phyloP scores from a whole-genome alignment of 1,140 invertebrate species.

The Zaprionus davidi region DNA sequence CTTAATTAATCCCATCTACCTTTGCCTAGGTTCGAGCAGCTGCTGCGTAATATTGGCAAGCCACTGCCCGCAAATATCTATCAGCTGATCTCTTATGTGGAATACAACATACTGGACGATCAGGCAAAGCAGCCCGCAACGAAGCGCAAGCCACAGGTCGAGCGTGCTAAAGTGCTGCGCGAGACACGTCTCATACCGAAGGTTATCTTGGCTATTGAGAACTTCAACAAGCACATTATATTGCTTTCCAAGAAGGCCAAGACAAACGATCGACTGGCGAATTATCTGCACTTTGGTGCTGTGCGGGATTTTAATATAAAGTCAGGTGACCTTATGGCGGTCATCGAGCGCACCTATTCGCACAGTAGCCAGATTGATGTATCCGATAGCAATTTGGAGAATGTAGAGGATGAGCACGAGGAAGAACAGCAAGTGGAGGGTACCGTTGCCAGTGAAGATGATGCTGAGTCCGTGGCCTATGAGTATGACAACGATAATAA shows the following conservation, averaged over 20 bases:
- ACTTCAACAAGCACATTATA: slow-evolving; percentile 84
- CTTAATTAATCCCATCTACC: neutral
- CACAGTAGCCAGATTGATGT: slow-evolving; percentile 66
- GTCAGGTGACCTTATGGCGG: slow-evolving; percentile 83
- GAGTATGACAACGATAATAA: slow-evolving; percentile 15
- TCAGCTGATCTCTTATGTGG: slow-evolving; percentile 85
- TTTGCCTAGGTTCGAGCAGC: slow-evolving; percentile 85
- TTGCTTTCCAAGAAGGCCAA: slow-evolving; percentile 87
- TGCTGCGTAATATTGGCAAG: slow-evolving; percentile 86
- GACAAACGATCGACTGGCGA: slow-evolving; percentile 69
- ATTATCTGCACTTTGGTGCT: no score
- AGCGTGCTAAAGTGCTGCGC: slow-evolving; percentile 86
- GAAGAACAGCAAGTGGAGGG: slow-evolving; percentile 14
- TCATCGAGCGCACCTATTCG: slow-evolving; percentile 83
- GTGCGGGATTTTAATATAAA: no score
- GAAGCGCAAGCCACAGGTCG: slow-evolving; percentile 78
- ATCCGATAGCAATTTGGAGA: slow-evolving; percentile 48
- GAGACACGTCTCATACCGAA: slow-evolving; percentile 87
- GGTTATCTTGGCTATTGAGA: slow-evolving; percentile 86
- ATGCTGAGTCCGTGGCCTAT: slow-evolving; percentile 8
- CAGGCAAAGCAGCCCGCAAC: slow-evolving; percentile 52
- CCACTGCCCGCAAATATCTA: slow-evolving; percentile 85
- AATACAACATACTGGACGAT: slow-evolving; percentile 84
- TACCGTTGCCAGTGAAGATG: slow-evolving; percentile 10
- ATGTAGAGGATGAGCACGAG: slow-evolving; percentile 21